Evolutionary conservation across 2,797 vertebrate species (phyloP).

Genomic region (Perodicticus potto): DNA sequence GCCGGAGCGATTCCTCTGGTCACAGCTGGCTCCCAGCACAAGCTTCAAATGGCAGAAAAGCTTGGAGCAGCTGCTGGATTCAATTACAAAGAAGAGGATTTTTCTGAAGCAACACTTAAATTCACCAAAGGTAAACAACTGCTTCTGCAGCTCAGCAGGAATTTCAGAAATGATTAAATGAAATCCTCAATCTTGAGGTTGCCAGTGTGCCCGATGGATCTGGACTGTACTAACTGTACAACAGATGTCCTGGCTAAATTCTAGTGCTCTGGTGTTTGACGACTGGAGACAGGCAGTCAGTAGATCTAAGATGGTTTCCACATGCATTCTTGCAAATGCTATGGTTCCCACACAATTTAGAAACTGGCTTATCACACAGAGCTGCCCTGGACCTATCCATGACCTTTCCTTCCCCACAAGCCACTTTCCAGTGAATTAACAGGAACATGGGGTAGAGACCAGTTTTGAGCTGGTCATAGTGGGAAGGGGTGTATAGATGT

Average conservation of each 20-base stretch:
- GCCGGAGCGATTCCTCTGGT: constrained; percentile 90
- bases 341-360: background rate
- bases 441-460: background rate
- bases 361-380: constrained; percentile 8
- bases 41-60: constrained; percentile 87
- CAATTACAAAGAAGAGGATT: constrained; percentile 92
- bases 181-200: background rate
- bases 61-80: constrained; percentile 92
- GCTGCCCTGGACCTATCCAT: background rate
- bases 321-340: background rate
- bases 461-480: background rate
- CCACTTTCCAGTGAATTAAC: background rate
- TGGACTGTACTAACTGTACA: background rate
- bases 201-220: background rate
- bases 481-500: background rate
- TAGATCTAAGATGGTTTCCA: background rate
- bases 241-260: background rate
- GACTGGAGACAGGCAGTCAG: background rate
- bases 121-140: constrained; percentile 90
- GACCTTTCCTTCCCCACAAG: constrained; percentile 4
- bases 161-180: constrained; percentile 26
- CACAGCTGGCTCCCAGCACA: constrained; percentile 91
- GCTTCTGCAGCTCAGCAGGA: constrained; percentile 11
- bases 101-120: constrained; percentile 87
- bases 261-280: background rate